Base-by-base conservation (phyloP, 2,888 invertebrate genomes). In the Ferrisia virgata region DNA sequence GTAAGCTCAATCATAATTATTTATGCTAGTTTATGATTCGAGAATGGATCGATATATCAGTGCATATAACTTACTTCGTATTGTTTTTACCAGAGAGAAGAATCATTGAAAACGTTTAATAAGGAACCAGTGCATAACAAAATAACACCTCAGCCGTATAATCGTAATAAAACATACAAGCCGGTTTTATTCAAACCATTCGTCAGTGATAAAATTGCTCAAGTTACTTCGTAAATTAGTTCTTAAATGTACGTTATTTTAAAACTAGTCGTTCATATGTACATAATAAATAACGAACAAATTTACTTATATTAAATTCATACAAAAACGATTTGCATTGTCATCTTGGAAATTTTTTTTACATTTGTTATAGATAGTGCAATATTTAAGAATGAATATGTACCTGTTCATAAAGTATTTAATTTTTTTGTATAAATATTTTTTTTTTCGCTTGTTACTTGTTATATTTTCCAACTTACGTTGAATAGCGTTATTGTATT, bases 121-220 rank as follows among this genome's bases (percentile, higher is more conserved):
- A 31, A 80, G 13, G 80, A 80, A 80, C 53, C 33, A 31, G 80
- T 76, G 72, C 33, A 40, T 13, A 83, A 76, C 31, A 76, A 76
- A 53, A 86, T 85, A 47, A 47, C 85, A 36, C 79, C 88, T 39
- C 89, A 89, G 86, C 89, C 89, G 39, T 89, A 89, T 86, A 88
- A 88, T 64, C 87, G 88, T 80, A 86, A 86, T 33, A 87, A 87
- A 86, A 88, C 88, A 72, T 90, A 89, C 86, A 88, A 89, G 85
- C 90, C 90, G 36, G 89, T 90, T 85, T 87, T 88, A 64, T 90
- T 90, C 86, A 89, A 89, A 85, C 90, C 90, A 81, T 87, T 86
- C n/a, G n/a, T n/a, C 84, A 85, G 86, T 84, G 86, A 85, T 84
- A 86, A 86, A 85, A 85, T 86, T 86, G 86, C 86, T 86, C 87